Conservation (phyloP, 2,113 vertebrate species). For the Pseudorectes ferrugineus region DNA sequence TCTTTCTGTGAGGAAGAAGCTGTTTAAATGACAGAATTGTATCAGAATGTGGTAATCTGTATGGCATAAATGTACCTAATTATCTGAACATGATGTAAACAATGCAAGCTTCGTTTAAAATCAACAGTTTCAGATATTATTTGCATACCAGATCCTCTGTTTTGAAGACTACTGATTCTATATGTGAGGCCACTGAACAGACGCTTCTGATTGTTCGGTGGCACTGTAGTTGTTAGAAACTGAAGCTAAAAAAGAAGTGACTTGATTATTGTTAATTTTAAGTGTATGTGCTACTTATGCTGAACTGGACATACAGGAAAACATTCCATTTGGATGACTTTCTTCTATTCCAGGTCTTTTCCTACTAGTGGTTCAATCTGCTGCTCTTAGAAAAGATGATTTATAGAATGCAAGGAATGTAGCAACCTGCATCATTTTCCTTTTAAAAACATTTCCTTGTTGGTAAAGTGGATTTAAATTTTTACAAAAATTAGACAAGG, state of each 20-base stretch:
- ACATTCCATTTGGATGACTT: conserved; percentile 77
- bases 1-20: conserved; percentile 66
- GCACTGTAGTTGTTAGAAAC: conserved; percentile 64
- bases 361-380: conserved; percentile 80
- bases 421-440: conserved; percentile 80
- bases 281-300: conserved; percentile 77
- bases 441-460: conserved; percentile 76
- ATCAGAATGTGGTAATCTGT: conserved; percentile 68
- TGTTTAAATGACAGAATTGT: conserved; percentile 64
- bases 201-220: conserved; percentile 67
- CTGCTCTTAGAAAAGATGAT: conserved; percentile 80
- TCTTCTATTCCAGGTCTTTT: conserved; percentile 81
- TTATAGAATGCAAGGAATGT: conserved; percentile 84
- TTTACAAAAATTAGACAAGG: conserved; percentile 76
- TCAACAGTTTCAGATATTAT: conserved; percentile 57
- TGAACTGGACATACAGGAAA: conserved; percentile 79
- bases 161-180: conserved; percentile 80
- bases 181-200: conserved; percentile 69
- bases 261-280: conserved; percentile 72
- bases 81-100: conserved; percentile 63
- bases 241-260: conserved; percentile 68
- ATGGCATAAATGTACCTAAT: conserved; percentile 66
- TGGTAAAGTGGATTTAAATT: conserved; percentile 77
- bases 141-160: conserved; percentile 70
- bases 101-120: conserved; percentile 72